Evolutionary conservation across 2,888 invertebrate genomes (phyloP).

Genomic region (Deilephila porcellus): DNA sequence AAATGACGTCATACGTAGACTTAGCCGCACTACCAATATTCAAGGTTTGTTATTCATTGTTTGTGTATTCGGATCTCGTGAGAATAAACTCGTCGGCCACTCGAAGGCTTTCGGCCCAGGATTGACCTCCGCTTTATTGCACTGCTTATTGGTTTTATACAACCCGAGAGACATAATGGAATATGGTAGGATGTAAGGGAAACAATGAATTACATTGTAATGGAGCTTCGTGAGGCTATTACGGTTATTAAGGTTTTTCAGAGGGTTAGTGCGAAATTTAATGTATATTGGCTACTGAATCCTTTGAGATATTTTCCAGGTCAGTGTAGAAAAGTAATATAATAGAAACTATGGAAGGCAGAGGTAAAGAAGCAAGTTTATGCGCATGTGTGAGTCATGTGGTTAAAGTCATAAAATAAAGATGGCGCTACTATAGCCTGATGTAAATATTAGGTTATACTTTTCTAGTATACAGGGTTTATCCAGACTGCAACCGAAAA

Average conservation of each 20-base stretch:
- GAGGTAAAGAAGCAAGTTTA: no score
- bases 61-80: slow-evolving; percentile 56
- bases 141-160: slow-evolving; percentile 62
- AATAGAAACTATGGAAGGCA: no score
- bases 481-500: no score
- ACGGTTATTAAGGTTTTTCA: neutral
- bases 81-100: slow-evolving; percentile 51
- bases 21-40: neutral
- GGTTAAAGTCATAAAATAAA: no score
- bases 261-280: neutral
- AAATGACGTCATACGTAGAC: neutral
- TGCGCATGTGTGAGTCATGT: no score
- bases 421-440: no score
- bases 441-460: no score
- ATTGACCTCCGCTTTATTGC: slow-evolving; percentile 64
- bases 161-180: slow-evolving; percentile 59
- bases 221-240: neutral
- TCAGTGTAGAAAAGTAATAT: no score
- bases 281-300: no score
- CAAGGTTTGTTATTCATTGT: slow-evolving; percentile 50
- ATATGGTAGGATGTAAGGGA: slow-evolving; percentile 41
- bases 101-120: slow-evolving; percentile 45
- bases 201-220: slow-evolving; percentile 24
- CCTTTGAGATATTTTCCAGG: no score
- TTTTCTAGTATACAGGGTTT: no score